A percentile compares a stretch with the other conserved stretches of the same genome.
phyloP scores from a whole-genome alignment of 2,888 invertebrate species.

The Torymus tubicola region DNA sequence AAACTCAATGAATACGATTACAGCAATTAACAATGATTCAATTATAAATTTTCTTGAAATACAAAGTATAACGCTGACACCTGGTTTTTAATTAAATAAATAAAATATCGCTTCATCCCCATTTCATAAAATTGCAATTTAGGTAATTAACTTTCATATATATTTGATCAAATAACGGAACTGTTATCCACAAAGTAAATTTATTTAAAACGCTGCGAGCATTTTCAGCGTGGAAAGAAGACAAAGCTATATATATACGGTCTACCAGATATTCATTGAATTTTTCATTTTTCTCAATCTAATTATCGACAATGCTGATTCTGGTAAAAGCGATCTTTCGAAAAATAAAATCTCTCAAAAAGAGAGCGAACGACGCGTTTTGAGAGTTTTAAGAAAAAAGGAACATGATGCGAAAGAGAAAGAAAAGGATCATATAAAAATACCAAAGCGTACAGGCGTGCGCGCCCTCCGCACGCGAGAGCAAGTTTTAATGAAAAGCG shows the following conservation, averaged over 20 bases:
- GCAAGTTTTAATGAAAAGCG: constrained; percentile 37
- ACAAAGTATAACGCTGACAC: too few species aligned
- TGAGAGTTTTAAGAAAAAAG: background rate
- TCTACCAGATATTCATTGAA: background rate
- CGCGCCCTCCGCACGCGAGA: constrained; percentile 2
- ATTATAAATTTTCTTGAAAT: too few species aligned
- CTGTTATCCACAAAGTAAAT: background rate
- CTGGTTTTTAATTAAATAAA: too few species aligned
- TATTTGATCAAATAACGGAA: too few species aligned
- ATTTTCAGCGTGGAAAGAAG: too few species aligned
- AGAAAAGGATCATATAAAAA: background rate
- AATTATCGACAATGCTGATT: constrained; percentile 6
- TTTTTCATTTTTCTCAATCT: constrained; percentile 9
- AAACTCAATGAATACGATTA: too few species aligned
- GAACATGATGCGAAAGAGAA: background rate
- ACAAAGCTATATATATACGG: background rate
- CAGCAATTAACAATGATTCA: too few species aligned
- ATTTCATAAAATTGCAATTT: too few species aligned
- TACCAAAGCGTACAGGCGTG: too few species aligned
- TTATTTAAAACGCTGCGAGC: background rate
- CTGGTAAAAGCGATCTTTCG: background rate
- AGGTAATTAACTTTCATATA: too few species aligned
- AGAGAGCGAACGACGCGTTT: background rate
- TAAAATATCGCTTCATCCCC: too few species aligned
- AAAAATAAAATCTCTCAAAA: constrained; percentile 16